Evolutionary conservation across 1,140 invertebrate genomes (phyloP).

Genomic region (Choristoneura fumiferana): DNA sequence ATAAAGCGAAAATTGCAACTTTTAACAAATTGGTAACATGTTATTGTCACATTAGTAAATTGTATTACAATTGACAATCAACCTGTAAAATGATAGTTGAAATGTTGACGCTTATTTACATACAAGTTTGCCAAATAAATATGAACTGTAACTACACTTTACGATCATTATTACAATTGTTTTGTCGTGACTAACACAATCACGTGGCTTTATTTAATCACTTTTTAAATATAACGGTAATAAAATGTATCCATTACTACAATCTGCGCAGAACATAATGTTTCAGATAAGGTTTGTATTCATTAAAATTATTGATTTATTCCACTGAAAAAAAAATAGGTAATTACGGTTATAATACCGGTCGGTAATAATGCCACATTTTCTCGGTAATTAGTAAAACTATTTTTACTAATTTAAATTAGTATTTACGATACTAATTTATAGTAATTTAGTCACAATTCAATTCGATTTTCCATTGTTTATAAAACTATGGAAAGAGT

Average conservation of each 20-base stretch:
- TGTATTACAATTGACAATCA: too few species aligned
- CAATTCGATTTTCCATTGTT: conserved; percentile 24
- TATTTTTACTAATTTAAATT: conserved; percentile 37
- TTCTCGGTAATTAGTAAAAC: conserved; percentile 22
- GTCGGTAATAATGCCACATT: conserved; percentile 23
- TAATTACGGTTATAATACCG: conserved; percentile 21
- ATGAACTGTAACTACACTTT: too few species aligned
- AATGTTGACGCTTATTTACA: too few species aligned
- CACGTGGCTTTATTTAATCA: not conserved
- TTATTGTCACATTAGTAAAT: too few species aligned
- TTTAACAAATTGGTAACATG: too few species aligned
- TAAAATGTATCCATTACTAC: not conserved
- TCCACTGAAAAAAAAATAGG: not conserved
- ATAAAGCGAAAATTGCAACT: too few species aligned
- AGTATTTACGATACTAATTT: conserved; percentile 42
- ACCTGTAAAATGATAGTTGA: too few species aligned
- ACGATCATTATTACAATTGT: too few species aligned
- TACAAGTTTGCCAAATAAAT: too few species aligned
- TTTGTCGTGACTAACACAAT: not conserved
- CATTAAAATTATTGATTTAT: conserved; percentile 3
- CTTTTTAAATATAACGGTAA: conserved; percentile 3
- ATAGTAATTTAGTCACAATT: conserved; percentile 34
- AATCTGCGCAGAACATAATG: not conserved
- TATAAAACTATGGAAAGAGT: conserved; percentile 31
- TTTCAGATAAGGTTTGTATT: too few species aligned